Evolutionary conservation across 2,113 vertebrate species (phyloP).

Genomic region (Charina bottae): DNA sequence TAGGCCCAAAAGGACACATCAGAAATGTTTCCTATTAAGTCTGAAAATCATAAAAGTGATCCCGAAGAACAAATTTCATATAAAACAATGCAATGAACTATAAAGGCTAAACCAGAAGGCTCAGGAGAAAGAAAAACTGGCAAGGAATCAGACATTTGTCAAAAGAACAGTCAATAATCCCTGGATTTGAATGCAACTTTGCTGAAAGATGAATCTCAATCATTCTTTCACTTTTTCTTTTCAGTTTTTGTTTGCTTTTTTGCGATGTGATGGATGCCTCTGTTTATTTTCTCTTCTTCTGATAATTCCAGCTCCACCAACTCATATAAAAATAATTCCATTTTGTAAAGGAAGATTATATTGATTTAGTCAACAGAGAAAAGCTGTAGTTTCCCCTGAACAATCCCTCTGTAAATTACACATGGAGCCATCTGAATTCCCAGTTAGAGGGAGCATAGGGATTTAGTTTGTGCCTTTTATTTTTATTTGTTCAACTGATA

Average conservation of each 20-base stretch:
- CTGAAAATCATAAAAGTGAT: constrained; percentile 31
- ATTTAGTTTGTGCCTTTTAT: rapidly evolving
- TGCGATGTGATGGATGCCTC: not conserved
- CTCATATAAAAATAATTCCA: not conserved
- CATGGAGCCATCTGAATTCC: rapidly evolving
- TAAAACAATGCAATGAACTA: constrained; percentile 16
- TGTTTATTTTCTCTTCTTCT: constrained; percentile 2
- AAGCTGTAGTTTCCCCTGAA: constrained; percentile 20
- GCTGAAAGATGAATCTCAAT: not conserved
- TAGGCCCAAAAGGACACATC: not conserved
- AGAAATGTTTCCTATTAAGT: not conserved
- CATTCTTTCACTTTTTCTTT: not conserved
- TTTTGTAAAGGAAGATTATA: constrained; percentile 22
- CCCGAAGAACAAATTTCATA: constrained; percentile 30
- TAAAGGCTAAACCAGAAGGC: constrained; percentile 35
- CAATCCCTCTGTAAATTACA: not conserved
- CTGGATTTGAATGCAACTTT: not conserved
- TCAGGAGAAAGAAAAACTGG: constrained; percentile 10
- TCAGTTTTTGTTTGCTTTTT: rapidly evolving
- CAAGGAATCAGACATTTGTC: not conserved
- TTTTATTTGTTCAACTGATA: constrained; percentile 6
- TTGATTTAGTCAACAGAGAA: constrained; percentile 38
- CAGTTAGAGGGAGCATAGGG: not conserved
- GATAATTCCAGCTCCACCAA: constrained; percentile 12
- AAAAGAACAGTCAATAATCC: not conserved